Percentiles rank a stretch among this genome's conserved stretches.
Evolutionary conservation across 2,797 vertebrate species (phyloP).

Genomic region (Ciconia nigra): DNA sequence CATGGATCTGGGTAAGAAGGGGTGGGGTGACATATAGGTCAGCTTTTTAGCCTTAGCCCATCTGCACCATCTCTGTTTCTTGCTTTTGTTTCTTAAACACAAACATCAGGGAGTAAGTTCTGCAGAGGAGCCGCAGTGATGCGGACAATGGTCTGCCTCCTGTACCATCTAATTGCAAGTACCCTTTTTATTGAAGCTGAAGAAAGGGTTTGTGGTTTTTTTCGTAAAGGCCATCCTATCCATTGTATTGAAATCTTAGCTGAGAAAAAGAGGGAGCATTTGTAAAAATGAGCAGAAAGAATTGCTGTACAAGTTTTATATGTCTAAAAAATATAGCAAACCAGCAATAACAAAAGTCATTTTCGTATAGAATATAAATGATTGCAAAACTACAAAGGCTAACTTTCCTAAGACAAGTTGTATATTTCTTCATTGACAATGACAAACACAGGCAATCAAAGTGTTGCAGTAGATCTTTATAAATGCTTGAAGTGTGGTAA

Average conservation of each 20-base stretch:
- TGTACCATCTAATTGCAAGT: constrained; percentile 13
- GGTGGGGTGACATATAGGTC: constrained; percentile 23
- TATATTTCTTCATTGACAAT: constrained; percentile 48
- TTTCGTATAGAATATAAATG: neutral
- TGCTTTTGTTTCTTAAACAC: constrained; percentile 43
- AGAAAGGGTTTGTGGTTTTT: neutral
- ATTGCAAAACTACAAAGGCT: neutral
- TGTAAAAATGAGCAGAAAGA: neutral
- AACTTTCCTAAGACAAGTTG: neutral
- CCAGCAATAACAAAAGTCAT: neutral
- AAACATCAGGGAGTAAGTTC: neutral
- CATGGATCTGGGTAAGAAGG: constrained; percentile 93
- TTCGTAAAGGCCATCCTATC: neutral
- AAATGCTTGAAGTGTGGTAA: neutral
- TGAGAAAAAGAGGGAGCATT: neutral
- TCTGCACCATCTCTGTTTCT: constrained; percentile 41
- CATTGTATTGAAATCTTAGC: neutral
- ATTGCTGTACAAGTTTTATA: neutral
- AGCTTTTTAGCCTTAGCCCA: neutral
- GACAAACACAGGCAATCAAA: neutral
- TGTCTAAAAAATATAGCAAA: neutral
- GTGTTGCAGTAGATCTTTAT: neutral
- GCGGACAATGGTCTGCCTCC: neutral
- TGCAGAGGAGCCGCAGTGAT: neutral
- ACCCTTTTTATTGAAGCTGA: neutral